Base-by-base conservation (phyloP, 2,888 invertebrate genomes). In the Tanytarsus gracilentus region DNA sequence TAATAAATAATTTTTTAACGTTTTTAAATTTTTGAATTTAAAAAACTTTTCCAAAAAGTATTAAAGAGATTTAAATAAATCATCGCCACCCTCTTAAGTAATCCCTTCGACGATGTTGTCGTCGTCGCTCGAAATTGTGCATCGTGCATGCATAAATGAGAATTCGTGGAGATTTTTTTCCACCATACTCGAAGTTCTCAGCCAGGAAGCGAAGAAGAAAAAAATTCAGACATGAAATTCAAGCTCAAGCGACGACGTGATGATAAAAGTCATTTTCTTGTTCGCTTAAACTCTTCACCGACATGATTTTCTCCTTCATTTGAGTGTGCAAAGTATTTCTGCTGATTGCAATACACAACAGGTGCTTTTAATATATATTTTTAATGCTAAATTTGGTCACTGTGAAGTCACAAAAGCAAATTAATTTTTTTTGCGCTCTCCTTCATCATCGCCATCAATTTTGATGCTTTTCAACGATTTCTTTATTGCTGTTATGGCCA, bases 261-360 rank as follows among this genome's bases (percentile, higher is more conserved):
- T 53, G 53, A 53, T 53, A 53, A 53, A 53, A 53, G 53, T 33
- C 36, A 53, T 53, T 53, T 36, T 36, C 14, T 53, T 18, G 36
- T 33, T 21, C 21, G 21, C 23, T 25, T n/a, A 6, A 40, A 16
- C 40, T 14, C n/a, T n/a, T n/a, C n/a, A 36, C 36, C 36, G 36
- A 36, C 36, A 36, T 36, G 50, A 50, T 50, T 51, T 29, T 51
- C 51, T 29, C 9, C 51, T 29, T 8, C 51, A 51, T 51, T 51
- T 51, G 51, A 51, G 16, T 51, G 51, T 30, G 30, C 16, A 18
- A 44, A 18, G 11, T 44, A 18, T 44, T 11, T 44, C 16, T 44
- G 16, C 21, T 44, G 16, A 16, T 44, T 51, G 11, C 51, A 26
- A 11, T 4, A n/a, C n/a, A 25, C 53, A 53, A 53, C 53, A 53